These are phyloP conservation scores for Clarias magur DNA, from an alignment of 2,113 vertebrate species.

Conservation along the genomic window DNA sequence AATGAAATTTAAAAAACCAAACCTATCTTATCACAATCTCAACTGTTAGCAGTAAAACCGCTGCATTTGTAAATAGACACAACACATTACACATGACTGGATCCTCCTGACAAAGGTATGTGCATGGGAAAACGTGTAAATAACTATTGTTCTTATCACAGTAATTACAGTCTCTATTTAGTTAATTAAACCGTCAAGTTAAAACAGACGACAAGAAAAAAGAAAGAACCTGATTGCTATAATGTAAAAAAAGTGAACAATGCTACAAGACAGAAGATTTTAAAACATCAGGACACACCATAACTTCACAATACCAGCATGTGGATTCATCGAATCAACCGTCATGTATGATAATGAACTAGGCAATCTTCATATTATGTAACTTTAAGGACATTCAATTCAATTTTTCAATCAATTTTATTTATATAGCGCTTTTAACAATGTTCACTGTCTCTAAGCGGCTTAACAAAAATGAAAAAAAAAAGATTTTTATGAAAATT, in stretches of 20 bases:
- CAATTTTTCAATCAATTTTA: too few species aligned
- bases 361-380: background rate
- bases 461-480: too few species aligned
- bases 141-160: background rate
- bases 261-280: background rate
- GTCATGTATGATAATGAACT: background rate
- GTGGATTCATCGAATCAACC: background rate
- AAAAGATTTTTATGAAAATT: too few species aligned
- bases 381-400: background rate
- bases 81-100: background rate
- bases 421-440: too few species aligned
- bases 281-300: background rate
- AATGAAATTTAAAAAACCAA: background rate
- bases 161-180: background rate
- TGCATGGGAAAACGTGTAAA: background rate
- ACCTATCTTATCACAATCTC: background rate
- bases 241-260: background rate
- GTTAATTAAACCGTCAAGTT: background rate
- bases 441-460: too few species aligned
- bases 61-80: background rate
- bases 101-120: background rate
- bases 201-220: background rate
- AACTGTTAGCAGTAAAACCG: background rate
- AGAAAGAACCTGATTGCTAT: background rate
- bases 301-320: background rate